phyloP scores from a whole-genome alignment of 1,140 invertebrate genomes.

The honey bee (Apis mellifera) region DNA sequence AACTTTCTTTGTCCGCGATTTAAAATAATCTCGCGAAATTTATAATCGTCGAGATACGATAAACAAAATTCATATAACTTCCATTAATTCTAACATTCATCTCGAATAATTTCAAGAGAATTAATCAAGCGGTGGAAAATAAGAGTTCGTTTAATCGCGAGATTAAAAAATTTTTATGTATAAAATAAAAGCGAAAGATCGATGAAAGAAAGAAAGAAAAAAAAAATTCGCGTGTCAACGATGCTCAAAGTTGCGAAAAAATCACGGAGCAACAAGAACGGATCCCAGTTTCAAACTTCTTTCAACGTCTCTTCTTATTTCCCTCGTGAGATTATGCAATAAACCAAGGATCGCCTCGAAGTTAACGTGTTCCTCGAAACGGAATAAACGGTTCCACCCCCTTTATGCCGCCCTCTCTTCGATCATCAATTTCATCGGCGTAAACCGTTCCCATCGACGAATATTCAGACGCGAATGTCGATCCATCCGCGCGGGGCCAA shows the following conservation, averaged over 20 bases:
- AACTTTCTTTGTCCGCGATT: too few relatives aligned
- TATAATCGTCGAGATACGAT: too few relatives aligned
- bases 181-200: not conserved
- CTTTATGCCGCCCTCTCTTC: not conserved
- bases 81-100: too few relatives aligned
- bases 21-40: too few relatives aligned
- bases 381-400: conserved; percentile 43
- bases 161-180: too few relatives aligned
- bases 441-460: conserved; percentile 34
- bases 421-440: not conserved
- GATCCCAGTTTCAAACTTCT: conserved; percentile 33
- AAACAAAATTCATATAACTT: too few relatives aligned
- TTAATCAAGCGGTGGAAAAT: too few relatives aligned
- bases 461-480: conserved; percentile 47
- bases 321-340: conserved; percentile 47
- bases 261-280: conserved; percentile 1
- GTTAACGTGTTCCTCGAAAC: conserved; percentile 51
- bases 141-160: not conserved
- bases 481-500: conserved; percentile 6
- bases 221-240: conserved; percentile 7
- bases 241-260: not conserved
- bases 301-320: conserved; percentile 47
- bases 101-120: not conserved
- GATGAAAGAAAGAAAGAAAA: not conserved
- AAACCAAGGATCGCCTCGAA: conserved; percentile 32